phyloP scores from a whole-genome alignment of 2,113 vertebrate genomes.

The Proterorhinus semilunaris region DNA sequence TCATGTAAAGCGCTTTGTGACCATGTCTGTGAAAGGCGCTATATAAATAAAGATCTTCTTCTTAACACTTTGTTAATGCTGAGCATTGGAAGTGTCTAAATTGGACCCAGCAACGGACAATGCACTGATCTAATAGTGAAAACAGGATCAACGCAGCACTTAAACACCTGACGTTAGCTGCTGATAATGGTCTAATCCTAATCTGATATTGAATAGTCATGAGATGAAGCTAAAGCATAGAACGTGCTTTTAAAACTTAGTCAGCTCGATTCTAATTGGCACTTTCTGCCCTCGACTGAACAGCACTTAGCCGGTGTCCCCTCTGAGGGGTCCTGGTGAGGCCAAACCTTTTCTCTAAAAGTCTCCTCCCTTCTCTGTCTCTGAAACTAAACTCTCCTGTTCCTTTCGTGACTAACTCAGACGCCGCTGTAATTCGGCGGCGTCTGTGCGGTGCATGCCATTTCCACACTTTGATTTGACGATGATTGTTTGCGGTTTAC shows the following conservation, averaged over 20 bases:
- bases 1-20: no score
- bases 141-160: slow-evolving; percentile 53
- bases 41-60: no score
- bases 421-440: slow-evolving; percentile 36
- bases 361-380: neutral
- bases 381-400: neutral
- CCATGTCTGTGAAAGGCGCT: no score
- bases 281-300: slow-evolving; percentile 52
- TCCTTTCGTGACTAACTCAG: neutral
- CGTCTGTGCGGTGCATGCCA: slow-evolving; percentile 72
- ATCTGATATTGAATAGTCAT: slow-evolving; percentile 15
- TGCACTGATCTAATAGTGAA: slow-evolving; percentile 56
- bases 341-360: slow-evolving; percentile 32
- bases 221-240: slow-evolving; percentile 41
- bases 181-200: neutral
- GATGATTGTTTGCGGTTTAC: slow-evolving; percentile 66
- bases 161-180: slow-evolving; percentile 10
- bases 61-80: slow-evolving; percentile 73
- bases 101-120: slow-evolving; percentile 47
- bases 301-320: slow-evolving; percentile 60
- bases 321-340: slow-evolving; percentile 35
- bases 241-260: slow-evolving; percentile 3
- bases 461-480: slow-evolving; percentile 62
- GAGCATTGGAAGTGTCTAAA: slow-evolving; percentile 77
- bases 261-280: slow-evolving; percentile 45